Evolutionary conservation across 2,888 invertebrate species (phyloP).

Genomic region (Stomorhina lunata): DNA sequence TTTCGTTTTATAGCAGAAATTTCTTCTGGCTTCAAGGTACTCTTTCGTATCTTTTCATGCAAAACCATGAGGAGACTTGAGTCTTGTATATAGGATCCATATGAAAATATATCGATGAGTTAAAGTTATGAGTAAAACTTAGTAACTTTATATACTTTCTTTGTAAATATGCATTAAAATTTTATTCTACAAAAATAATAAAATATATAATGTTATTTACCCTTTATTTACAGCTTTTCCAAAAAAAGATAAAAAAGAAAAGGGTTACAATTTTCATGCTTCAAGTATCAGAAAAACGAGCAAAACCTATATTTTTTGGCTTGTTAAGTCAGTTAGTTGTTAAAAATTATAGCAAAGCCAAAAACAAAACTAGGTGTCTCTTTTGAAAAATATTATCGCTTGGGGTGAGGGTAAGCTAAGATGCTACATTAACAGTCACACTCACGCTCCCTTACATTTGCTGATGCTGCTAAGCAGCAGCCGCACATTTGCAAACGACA

Average conservation of each 20-base stretch:
- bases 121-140: constrained; percentile 47
- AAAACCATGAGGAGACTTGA: background rate
- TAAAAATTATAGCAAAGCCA: constrained; percentile 20
- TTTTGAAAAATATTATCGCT: background rate
- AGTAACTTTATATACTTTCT: constrained; percentile 28
- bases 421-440: background rate
- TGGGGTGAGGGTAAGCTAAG: constrained; percentile 23
- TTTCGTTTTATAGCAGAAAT: background rate
- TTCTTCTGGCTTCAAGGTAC: constrained; percentile 8
- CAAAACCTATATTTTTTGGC: constrained; percentile 28
- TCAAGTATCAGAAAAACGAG: background rate
- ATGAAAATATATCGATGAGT: constrained; percentile 46
- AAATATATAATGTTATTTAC: constrained; percentile 39
- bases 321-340: constrained; percentile 39
- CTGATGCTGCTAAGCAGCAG: constrained; percentile 43
- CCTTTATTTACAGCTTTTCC: constrained; percentile 26
- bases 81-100: constrained; percentile 27
- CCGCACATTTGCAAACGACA: constrained; percentile 63
- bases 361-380: constrained; percentile 40
- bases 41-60: constrained; percentile 26
- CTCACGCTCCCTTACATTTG: background rate
- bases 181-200: background rate
- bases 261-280: constrained; percentile 11
- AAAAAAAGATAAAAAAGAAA: background rate
- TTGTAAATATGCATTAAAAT: constrained; percentile 26